A percentile compares a stretch with the other conserved stretches of the same genome.
phyloP scores from a whole-genome alignment of 2,888 invertebrate species.

The Morpho deidamia region DNA sequence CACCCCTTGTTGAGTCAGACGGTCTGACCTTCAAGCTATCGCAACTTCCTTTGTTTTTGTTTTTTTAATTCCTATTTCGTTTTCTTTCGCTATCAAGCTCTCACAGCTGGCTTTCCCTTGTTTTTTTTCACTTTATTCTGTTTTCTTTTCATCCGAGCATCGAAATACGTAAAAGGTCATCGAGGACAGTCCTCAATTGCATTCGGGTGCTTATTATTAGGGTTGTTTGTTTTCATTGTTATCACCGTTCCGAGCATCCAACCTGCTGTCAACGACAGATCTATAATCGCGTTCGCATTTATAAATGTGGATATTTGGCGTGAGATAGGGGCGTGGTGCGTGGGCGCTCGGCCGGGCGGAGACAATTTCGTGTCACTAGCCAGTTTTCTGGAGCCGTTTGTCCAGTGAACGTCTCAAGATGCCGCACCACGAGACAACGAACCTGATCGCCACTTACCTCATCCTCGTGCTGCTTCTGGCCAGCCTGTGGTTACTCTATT shows the following conservation, averaged over 20 bases:
- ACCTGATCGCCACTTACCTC: constrained; percentile 83
- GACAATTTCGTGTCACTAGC: constrained; percentile 37
- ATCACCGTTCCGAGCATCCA: constrained; percentile 19
- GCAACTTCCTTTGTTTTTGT: too few species aligned
- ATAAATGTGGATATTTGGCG: constrained; percentile 50
- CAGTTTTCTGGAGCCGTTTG: constrained; percentile 60
- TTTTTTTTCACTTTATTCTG: too few species aligned
- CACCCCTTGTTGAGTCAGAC: too few species aligned
- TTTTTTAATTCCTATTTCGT: too few species aligned
- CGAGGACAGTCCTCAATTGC: too few species aligned
- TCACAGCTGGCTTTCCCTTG: too few species aligned
- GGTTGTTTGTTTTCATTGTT: constrained; percentile 22
- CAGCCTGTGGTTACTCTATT: constrained; percentile 83
- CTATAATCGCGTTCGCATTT: constrained; percentile 54
- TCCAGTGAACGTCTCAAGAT: constrained; percentile 62
- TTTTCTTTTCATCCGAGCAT: too few species aligned
- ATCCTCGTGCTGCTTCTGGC: constrained; percentile 82
- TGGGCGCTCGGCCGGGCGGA: constrained; percentile 38
- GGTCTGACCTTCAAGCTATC: too few species aligned
- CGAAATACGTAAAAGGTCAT: too few species aligned
- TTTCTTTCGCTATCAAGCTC: too few species aligned
- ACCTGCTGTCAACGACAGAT: constrained; percentile 43
- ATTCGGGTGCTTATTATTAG: neutral
- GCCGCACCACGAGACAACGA: constrained; percentile 81
- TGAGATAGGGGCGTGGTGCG: constrained; percentile 47